A percentile compares a stretch with the other conserved stretches of the same genome.
Evolutionary conservation across 2,797 vertebrate genomes (phyloP).

Genomic region (Rhincodon typus): DNA sequence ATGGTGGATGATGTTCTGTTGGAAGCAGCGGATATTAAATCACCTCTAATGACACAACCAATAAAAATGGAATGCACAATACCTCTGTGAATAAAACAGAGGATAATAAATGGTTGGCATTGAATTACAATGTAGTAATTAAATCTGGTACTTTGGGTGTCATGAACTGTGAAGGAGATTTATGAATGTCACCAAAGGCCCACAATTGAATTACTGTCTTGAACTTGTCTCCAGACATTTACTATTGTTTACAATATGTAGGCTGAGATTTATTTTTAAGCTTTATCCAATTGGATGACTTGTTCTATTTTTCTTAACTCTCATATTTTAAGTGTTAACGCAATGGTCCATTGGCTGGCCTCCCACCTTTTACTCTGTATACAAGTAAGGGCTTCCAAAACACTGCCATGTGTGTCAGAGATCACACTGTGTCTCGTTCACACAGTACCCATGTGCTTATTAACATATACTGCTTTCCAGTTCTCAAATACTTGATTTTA

Average conservation of each 20-base stretch:
- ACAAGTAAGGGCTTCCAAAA: neutral
- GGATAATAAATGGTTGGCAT: constrained; percentile 25
- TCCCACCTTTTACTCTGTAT: neutral
- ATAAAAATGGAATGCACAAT: constrained; percentile 18
- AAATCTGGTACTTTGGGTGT: neutral
- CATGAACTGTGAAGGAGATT: neutral
- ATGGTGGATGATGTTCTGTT: neutral
- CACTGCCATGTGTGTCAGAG: neutral
- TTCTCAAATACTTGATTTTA: neutral
- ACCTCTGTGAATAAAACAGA: neutral
- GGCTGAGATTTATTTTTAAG: neutral
- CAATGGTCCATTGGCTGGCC: neutral
- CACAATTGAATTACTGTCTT: constrained; percentile 12
- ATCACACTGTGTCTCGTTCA: neutral
- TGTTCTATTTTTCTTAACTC: neutral
- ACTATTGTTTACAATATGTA: neutral
- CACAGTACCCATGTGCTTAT: neutral
- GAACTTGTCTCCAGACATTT: neutral
- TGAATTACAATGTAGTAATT: constrained; percentile 17
- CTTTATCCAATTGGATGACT: too few relatives aligned
- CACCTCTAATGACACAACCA: neutral
- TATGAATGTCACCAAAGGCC: neutral
- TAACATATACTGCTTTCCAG: neutral
- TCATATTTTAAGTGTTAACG: neutral
- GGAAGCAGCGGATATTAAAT: constrained; percentile 27